Percentiles rank a stretch among this genome's conserved stretches.
phyloP scores from a whole-genome alignment of 2,797 vertebrate species.

The Muscicapa comitata region DNA sequence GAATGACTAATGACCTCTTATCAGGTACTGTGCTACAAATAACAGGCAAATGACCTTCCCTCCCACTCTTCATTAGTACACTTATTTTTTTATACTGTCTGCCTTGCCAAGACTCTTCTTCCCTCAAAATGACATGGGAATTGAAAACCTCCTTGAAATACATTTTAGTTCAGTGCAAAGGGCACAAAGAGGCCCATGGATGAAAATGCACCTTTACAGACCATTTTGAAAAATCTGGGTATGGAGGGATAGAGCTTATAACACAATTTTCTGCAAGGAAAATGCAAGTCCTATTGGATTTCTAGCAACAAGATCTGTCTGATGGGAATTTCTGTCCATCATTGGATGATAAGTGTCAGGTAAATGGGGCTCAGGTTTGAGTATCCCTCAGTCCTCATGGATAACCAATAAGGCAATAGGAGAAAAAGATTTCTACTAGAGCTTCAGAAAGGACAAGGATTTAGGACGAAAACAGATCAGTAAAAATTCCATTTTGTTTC shows the following conservation, averaged over 20 bases:
- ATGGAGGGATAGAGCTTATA: accelerated
- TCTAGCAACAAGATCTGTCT: neutral
- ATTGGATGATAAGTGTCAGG: neutral
- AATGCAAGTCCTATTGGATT: neutral
- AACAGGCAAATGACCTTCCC: conserved; percentile 6
- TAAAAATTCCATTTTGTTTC: neutral
- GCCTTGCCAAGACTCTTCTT: neutral
- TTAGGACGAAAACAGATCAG: neutral
- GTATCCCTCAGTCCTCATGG: neutral
- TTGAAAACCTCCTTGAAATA: neutral
- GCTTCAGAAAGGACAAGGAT: neutral
- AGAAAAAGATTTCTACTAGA: neutral
- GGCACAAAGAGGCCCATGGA: neutral
- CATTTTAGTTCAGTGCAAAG: neutral
- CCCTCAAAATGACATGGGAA: conserved; percentile 1
- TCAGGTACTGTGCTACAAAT: conserved; percentile 53
- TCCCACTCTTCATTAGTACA: conserved; percentile 16
- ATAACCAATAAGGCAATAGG: neutral
- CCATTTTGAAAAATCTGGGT: neutral
- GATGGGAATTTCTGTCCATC: neutral
- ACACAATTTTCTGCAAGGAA: neutral
- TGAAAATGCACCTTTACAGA: neutral
- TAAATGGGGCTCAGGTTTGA: neutral
- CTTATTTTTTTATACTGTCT: neutral
- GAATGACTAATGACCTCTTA: conserved; percentile 69